Evolutionary conservation across 2,113 vertebrate genomes (phyloP), one percentile per base, ranked within the genome.

Genomic region (Camelus dromedarius): DNA sequence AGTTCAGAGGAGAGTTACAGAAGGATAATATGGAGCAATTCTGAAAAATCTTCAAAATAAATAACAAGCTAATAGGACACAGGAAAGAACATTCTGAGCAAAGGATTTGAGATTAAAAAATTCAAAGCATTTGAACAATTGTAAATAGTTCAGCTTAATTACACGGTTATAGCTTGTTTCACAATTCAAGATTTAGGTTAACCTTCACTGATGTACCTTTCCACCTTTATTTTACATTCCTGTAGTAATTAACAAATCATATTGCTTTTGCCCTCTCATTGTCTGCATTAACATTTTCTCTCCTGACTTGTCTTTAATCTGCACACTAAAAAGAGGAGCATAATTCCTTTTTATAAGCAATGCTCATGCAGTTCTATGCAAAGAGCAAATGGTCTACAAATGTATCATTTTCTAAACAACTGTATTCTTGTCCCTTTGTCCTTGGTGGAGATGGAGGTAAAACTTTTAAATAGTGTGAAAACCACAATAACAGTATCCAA

Each of bases 181-280:
- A 64, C 13, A 58, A 79, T 75, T 95, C 30, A 90, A 70, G 22
- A 77, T 83, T 90, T 83, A 93, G n/a, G 22, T 66, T 70, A 89
- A 76, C 30, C 19, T 69, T 96, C 82, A 91, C 24, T 26, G 28
- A 75, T 60, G 11, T 58, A 82, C 38, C 42, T 60, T 83, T 95
- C 69, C 54, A 87, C 22, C 22, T 91, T 91, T 50, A 92, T 72
- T 72, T 76, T 97, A 35, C 5, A 62, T 52, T 56, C 38, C 50
- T 96, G 10, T 52, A 58, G 24, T 73, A 89, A 77, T 96, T 93
- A 82, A 69, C 22, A 82, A 48, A 77, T 50, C 56, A 14, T 69
- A 70, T 38, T 79, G 48, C 56, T 82, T 94, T 96, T 93, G 15
- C n/a, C 24, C 1, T 95, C 73, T 75, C 54, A 73, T 67, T 48